Evolutionary conservation across 1,140 invertebrate genomes (phyloP).

Genomic region (Coptotermes formosanus): DNA sequence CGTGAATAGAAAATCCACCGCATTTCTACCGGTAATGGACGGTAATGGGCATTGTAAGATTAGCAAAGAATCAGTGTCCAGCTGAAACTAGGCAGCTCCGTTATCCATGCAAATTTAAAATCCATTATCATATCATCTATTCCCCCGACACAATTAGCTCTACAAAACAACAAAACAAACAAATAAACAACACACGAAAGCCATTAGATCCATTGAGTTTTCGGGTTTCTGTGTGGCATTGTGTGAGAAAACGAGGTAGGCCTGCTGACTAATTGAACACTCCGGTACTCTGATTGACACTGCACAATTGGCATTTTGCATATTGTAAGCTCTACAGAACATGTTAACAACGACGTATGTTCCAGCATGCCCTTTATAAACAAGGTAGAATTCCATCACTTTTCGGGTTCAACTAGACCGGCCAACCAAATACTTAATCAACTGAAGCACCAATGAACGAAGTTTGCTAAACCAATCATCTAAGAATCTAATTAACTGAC

Average conservation of each 20-base stretch:
- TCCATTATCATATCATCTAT: constrained; percentile 17
- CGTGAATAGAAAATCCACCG: not conserved
- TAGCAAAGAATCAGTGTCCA: not conserved
- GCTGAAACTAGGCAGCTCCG: not conserved
- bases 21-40: not conserved
- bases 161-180: not conserved
- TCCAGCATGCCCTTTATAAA: too few relatives aligned
- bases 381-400: too few relatives aligned
- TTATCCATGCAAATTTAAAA: not conserved
- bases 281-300: not conserved
- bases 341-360: not conserved
- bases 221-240: too few relatives aligned
- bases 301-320: not conserved
- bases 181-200: too few relatives aligned
- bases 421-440: too few relatives aligned
- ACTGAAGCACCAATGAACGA: too few relatives aligned
- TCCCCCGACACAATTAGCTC: not conserved
- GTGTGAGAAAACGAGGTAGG: not conserved
- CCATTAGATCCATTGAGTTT: too few relatives aligned
- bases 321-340: not conserved
- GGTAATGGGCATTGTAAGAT: not conserved
- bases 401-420: too few relatives aligned
- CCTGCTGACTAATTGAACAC: not conserved
- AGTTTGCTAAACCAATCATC: too few relatives aligned
- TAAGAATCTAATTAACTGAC: too few relatives aligned